phyloP scores from a whole-genome alignment of 2,113 vertebrate species.

The Pseudolaguvia tuberculata region DNA sequence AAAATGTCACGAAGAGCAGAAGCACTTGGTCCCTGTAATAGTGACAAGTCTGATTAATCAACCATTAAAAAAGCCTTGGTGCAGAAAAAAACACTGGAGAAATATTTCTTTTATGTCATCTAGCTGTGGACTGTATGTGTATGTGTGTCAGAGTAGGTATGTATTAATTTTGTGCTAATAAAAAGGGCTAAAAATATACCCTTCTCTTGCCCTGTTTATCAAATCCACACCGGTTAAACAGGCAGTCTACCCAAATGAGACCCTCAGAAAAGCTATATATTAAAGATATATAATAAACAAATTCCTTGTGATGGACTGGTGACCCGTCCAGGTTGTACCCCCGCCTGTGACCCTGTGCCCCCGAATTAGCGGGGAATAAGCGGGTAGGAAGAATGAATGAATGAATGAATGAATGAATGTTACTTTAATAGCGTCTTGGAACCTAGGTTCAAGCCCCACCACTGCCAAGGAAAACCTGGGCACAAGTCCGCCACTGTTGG shows the following conservation, averaged over 20 bases:
- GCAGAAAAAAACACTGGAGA: not conserved
- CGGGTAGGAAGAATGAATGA: too few relatives aligned
- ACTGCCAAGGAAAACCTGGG: too few relatives aligned
- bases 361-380: too few relatives aligned
- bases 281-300: too few relatives aligned
- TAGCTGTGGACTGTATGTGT: slow-evolving; percentile 9
- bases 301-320: too few relatives aligned
- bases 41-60: slow-evolving; percentile 25
- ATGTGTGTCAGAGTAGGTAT: not conserved
- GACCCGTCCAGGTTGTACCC: too few relatives aligned
- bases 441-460: too few relatives aligned
- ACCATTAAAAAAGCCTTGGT: not conserved
- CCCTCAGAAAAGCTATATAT: not conserved
- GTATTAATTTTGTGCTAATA: slow-evolving; percentile 4
- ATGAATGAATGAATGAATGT: too few relatives aligned
- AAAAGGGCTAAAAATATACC: not conserved
- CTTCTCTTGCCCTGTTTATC: not conserved
- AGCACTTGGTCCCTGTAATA: not conserved
- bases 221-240: not conserved
- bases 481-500: too few relatives aligned
- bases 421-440: not conserved
- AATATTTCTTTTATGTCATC: not conserved
- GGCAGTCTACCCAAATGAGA: too few relatives aligned
- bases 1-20: not conserved
- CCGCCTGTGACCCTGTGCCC: too few relatives aligned